These are phyloP conservation scores for Oophaga pumilio DNA, from an alignment of 2,113 vertebrate species.

Conservation along the genomic window DNA sequence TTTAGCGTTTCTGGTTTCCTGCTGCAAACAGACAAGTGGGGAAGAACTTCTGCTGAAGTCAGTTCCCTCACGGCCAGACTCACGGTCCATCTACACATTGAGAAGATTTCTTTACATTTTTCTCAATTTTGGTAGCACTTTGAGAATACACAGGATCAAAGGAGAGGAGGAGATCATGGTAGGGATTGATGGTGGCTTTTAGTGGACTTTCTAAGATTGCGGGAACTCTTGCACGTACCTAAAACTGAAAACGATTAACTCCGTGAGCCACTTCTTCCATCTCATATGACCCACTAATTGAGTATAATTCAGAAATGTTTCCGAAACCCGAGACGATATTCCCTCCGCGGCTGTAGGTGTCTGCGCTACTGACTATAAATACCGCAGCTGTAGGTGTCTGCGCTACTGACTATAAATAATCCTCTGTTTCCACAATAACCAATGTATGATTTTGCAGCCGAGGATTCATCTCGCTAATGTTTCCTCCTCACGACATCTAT, in stretches of 20 bases:
- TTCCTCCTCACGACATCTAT: background rate
- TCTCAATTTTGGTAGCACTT: background rate
- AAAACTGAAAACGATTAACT: background rate
- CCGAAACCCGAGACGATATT: background rate
- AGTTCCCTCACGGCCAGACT: background rate
- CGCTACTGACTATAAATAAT: background rate
- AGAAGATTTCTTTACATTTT: background rate
- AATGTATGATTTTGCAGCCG: background rate
- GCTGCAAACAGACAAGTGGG: background rate
- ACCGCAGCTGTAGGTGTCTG: background rate
- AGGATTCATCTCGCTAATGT: constrained; percentile 12
- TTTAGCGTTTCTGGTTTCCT: background rate
- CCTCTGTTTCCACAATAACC: background rate
- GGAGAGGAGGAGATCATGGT: background rate
- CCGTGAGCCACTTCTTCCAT: background rate
- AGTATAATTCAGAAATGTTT: background rate
- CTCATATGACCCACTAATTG: background rate
- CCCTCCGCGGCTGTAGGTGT: background rate
- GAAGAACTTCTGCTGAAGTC: background rate
- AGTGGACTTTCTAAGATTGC: no score
- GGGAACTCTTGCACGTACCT: background rate
- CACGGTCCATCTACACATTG: background rate
- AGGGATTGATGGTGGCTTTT: background rate
- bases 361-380: background rate
- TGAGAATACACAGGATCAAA: background rate